phyloP scores from a whole-genome alignment of 2,888 invertebrate species.

The Plagodis pulveraria region DNA sequence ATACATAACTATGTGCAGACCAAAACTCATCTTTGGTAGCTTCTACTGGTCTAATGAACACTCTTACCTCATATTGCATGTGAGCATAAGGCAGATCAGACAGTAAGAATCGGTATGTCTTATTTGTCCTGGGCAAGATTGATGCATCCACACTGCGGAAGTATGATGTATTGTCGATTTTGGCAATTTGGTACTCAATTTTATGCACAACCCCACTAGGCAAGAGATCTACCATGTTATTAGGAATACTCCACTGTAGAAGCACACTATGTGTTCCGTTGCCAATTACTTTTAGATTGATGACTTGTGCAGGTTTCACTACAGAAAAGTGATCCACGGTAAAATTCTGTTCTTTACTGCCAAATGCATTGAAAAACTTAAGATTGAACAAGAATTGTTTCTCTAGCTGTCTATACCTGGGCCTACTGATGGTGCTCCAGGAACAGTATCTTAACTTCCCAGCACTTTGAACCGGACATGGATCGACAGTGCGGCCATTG shows the following conservation, averaged over 20 bases:
- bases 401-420: conserved; percentile 74
- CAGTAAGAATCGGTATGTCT: conserved; percentile 72
- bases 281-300: conserved; percentile 53
- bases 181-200: conserved; percentile 78
- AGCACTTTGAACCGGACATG: conserved; percentile 48
- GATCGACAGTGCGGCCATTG: conserved; percentile 48
- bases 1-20: conserved; percentile 87
- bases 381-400: conserved; percentile 85
- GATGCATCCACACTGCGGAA: conserved; percentile 73
- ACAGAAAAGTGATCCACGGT: conserved; percentile 85
- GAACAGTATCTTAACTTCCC: conserved; percentile 52
- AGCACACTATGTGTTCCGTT: conserved; percentile 66
- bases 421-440: conserved; percentile 62
- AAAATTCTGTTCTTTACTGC: conserved; percentile 76
- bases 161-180: conserved; percentile 70
- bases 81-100: conserved; percentile 87
- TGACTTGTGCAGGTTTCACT: conserved; percentile 69
- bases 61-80: conserved; percentile 89
- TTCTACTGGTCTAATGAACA: conserved; percentile 86
- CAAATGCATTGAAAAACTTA: conserved; percentile 86
- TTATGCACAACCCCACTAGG: conserved; percentile 66
- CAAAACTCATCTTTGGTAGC: conserved; percentile 86
- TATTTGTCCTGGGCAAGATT: conserved; percentile 60
- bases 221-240: conserved; percentile 66
- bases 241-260: conserved; percentile 67